Conservation (phyloP, 2,888 invertebrate genomes). For the Esperia sulphurella region DNA sequence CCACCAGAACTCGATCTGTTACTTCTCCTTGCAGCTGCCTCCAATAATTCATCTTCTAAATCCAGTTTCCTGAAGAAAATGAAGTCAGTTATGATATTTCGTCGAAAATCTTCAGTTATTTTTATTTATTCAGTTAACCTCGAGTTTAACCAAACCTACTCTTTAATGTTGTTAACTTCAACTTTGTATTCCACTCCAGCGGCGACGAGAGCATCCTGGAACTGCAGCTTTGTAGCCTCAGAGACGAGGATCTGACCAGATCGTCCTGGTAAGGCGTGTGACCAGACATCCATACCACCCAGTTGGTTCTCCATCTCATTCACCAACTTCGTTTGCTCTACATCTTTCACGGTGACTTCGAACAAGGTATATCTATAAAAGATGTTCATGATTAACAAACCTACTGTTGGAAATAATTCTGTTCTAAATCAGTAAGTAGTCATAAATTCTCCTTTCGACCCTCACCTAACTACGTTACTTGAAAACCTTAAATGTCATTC, state of each 20-base stretch:
- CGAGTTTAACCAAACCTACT: slow-evolving; percentile 25
- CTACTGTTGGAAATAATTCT: no score
- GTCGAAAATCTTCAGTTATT: no score
- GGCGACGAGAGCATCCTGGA: slow-evolving; percentile 29
- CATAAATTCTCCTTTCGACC: no score
- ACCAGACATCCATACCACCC: slow-evolving; percentile 40
- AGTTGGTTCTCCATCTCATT: slow-evolving; percentile 24
- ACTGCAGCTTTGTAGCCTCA: slow-evolving; percentile 24
- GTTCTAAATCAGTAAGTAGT: no score
- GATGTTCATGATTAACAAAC: neutral
- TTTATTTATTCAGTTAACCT: neutral
- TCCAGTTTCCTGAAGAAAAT: slow-evolving; percentile 34
- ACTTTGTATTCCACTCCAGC: slow-evolving; percentile 33
- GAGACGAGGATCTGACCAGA: slow-evolving; percentile 43
- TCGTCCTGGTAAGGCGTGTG: slow-evolving; percentile 30
- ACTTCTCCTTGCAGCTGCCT: slow-evolving; percentile 29
- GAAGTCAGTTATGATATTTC: no score
- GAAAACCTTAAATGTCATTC: no score
- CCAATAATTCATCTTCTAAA: slow-evolving; percentile 40
- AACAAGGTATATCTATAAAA: slow-evolving; percentile 34
- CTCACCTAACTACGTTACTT: no score
- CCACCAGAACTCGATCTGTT: slow-evolving; percentile 27
- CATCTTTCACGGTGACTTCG: slow-evolving; percentile 23
- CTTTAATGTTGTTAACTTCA: slow-evolving; percentile 42
- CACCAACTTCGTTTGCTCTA: slow-evolving; percentile 21